Evolutionary conservation across 2,113 vertebrate species (phyloP).

Genomic region (Antechinus stuartii): DNA sequence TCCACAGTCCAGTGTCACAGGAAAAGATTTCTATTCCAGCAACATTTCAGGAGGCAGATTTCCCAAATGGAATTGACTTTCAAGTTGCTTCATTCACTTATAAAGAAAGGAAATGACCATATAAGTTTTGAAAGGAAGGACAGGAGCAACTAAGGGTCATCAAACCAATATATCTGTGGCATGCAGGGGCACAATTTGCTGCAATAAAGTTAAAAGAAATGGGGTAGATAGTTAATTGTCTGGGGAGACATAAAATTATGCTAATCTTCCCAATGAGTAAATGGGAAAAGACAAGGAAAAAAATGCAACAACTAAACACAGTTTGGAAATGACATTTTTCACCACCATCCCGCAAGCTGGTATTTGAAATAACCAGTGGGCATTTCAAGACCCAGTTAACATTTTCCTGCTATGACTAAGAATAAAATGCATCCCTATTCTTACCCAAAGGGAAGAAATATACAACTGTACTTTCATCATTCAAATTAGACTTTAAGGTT

Average conservation of each 20-base stretch:
- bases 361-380: neutral
- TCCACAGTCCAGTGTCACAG: slow-evolving; percentile 11
- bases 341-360: neutral
- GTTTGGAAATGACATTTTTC: slow-evolving; percentile 9
- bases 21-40: slow-evolving; percentile 49
- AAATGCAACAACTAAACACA: slow-evolving; percentile 34
- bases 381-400: slow-evolving; percentile 12
- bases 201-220: neutral
- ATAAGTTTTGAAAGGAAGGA: slow-evolving; percentile 10
- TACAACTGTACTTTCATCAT: neutral
- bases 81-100: slow-evolving; percentile 37
- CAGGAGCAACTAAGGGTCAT: slow-evolving; percentile 32
- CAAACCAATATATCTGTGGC: neutral
- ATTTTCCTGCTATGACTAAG: neutral
- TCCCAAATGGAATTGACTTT: slow-evolving; percentile 20
- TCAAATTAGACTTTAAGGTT: slow-evolving; percentile 14
- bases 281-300: slow-evolving; percentile 28
- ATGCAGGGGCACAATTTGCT: neutral
- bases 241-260: neutral
- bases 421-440: slow-evolving; percentile 44
- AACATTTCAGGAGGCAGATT: slow-evolving; percentile 68
- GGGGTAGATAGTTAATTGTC: neutral
- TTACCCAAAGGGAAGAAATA: slow-evolving; percentile 18
- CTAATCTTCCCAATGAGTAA: neutral
- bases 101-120: slow-evolving; percentile 45